phyloP scores from a whole-genome alignment of 1,140 invertebrate genomes.

The Aphaenogaster ashmeadi region DNA sequence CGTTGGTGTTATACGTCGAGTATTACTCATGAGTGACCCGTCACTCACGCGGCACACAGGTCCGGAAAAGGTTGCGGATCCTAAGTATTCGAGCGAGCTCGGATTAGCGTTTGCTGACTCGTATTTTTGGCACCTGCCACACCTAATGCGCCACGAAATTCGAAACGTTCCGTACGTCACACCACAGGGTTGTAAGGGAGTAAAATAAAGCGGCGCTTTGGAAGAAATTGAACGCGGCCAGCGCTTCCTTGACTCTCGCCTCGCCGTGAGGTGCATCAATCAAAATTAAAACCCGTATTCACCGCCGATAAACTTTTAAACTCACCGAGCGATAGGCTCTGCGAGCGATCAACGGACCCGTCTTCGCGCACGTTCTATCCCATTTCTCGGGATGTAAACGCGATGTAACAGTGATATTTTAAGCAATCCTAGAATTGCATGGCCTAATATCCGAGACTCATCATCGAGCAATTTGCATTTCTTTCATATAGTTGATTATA shows the following conservation, averaged over 20 bases:
- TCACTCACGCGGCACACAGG: not conserved
- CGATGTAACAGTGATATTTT: conserved; percentile 24
- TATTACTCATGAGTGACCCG: conserved; percentile 15
- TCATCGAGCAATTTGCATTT: not conserved
- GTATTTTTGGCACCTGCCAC: conserved; percentile 57
- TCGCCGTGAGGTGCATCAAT: conserved; percentile 61
- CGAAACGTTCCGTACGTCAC: conserved; percentile 34
- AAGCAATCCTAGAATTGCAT: not conserved
- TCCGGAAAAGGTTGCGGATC: not conserved
- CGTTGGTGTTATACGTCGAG: not conserved
- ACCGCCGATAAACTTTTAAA: conserved; percentile 41
- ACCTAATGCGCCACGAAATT: conserved; percentile 53
- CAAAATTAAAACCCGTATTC: conserved; percentile 71
- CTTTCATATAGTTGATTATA: conserved; percentile 2
- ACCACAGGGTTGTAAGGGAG: conserved; percentile 25
- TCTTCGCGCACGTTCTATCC: conserved; percentile 5
- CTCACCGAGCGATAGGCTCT: conserved; percentile 40
- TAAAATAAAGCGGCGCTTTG: conserved; percentile 21
- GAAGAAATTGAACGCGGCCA: conserved; percentile 6
- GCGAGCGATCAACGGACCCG: conserved; percentile 35
- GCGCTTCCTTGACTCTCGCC: conserved; percentile 30
- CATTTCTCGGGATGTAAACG: conserved; percentile 12
- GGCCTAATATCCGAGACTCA: not conserved
- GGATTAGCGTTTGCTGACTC: conserved; percentile 44
- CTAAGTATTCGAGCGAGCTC: conserved; percentile 12